Percentiles rank a stretch among this genome's conserved stretches.
Evolutionary conservation across 1,140 invertebrate genomes (phyloP).

Genomic region (Rhopalosiphum padi): DNA sequence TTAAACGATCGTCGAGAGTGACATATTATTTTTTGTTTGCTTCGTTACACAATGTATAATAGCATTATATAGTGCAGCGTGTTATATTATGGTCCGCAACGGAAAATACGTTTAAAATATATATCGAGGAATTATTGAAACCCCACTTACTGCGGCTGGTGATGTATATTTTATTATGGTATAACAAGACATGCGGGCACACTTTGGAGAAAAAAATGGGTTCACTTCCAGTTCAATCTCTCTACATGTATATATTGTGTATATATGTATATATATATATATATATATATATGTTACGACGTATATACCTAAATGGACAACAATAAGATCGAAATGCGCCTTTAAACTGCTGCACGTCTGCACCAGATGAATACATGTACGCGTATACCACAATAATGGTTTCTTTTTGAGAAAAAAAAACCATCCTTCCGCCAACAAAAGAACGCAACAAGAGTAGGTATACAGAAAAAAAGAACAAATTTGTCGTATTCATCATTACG

Average conservation of each 20-base stretch:
- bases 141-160: not conserved
- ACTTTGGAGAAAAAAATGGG: not conserved
- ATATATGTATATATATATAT: no score
- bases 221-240: not conserved
- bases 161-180: not conserved
- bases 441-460: not conserved
- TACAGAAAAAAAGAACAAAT: not conserved
- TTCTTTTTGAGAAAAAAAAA: slow-evolving; percentile 22
- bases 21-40: not conserved
- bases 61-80: not conserved
- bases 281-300: no score
- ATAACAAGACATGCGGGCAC: not conserved
- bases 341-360: slow-evolving; percentile 9
- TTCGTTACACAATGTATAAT: not conserved
- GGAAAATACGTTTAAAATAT: not conserved
- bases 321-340: slow-evolving; percentile 7
- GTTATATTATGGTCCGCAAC: not conserved
- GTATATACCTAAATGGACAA: not conserved
- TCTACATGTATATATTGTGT: not conserved
- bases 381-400: slow-evolving; percentile 9
- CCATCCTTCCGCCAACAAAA: slow-evolving; percentile 18
- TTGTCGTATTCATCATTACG: not conserved
- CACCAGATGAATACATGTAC: not conserved
- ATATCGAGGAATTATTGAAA: not conserved
- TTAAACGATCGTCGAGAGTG: no score